A percentile compares a stretch with the other conserved stretches of the same genome.
These are phyloP conservation scores for Agrenia bidenticulata DNA, from an alignment of 2,888 invertebrate species.

Conservation along the genomic window DNA sequence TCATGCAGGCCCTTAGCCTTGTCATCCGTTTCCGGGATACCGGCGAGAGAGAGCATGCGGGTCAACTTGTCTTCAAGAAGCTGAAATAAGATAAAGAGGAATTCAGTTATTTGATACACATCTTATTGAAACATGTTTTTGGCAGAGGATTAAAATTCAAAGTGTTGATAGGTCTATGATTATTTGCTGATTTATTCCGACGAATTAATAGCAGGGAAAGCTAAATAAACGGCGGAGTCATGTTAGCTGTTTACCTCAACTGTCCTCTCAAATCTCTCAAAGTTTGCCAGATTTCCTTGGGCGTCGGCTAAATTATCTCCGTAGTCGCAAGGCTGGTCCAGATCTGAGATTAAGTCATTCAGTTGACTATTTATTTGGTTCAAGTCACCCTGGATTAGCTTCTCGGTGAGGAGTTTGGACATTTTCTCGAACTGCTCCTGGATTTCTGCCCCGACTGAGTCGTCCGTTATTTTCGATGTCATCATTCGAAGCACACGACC, in stretches of 20 bases:
- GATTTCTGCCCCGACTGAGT: constrained; percentile 14
- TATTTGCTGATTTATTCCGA: too few relatives aligned
- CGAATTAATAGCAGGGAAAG: too few relatives aligned
- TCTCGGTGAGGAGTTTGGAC: not conserved
- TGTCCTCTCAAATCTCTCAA: constrained; percentile 74
- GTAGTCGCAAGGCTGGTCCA: constrained; percentile 68
- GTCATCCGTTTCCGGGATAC: constrained; percentile 2
- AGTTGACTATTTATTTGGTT: constrained; percentile 70
- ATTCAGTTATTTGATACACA: too few relatives aligned
- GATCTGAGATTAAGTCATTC: constrained; percentile 66
- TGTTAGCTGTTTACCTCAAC: constrained; percentile 64
- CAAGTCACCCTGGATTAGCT: constrained; percentile 55
- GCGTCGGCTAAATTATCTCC: constrained; percentile 72
- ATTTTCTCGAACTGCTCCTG: constrained; percentile 22
- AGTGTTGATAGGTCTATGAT: too few relatives aligned
- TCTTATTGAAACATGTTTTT: not conserved
- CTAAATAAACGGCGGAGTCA: too few relatives aligned
- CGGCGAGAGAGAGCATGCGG: constrained; percentile 4
- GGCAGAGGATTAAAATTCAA: not conserved
- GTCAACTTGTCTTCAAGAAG: constrained; percentile 15
- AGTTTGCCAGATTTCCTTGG: constrained; percentile 69
- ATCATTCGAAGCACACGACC: constrained; percentile 20
- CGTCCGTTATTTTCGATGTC: constrained; percentile 21
- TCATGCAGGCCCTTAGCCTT: constrained; percentile 25
- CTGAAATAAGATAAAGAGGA: too few relatives aligned